Base-by-base conservation (phyloP, 2,888 invertebrate species). In the Brachypalpus laphriformis region DNA sequence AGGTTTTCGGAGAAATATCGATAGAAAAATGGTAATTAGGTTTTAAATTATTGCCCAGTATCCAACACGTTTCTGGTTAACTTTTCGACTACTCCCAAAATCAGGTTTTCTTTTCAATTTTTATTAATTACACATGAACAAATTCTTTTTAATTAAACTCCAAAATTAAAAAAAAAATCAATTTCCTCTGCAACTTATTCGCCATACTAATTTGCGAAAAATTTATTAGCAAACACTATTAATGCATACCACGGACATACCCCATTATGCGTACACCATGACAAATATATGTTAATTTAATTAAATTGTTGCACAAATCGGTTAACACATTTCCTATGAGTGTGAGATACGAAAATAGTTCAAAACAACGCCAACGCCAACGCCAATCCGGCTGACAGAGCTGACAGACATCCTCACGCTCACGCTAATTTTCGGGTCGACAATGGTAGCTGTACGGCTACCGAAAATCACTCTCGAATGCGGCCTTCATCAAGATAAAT, bases 401-500 rank as follows among this genome's bases (percentile, higher is more conserved):
- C 8, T 14, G 31, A 57, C 37, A 57, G 31, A 34, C 57, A 57
- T 57, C 18, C 57, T 37, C 6, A 68, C 51, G 40, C 51, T 51
- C 40, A 54, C 40, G 54, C 49, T 65, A 14, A 49, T 28, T 51
- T 68, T 20, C 31, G 6, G 40, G 11, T 4, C 16, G 25, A 25
- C 37, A 49, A 22, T 18, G 22, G 22, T 25, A 22, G 37, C 7
- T 49, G 34, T 11, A n/a, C n/a, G n/a, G 68, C 68, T 54, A 51
- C 66, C 11, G 66, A 51, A 66, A 40, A 18, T 40, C 51, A 66
- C 18, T 57, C 18, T n/a, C n/a, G n/a, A 28, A 16, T 8, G 14
- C 31, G 54, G 47, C 65, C 65, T 65, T 34, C 49, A 16, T 25
- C 37, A 37, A 66, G 66, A 49, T 66, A 37, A 51, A 66, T 66